Base-by-base conservation (phyloP, 2,888 invertebrate species). In the Geotrupes spiniger region DNA sequence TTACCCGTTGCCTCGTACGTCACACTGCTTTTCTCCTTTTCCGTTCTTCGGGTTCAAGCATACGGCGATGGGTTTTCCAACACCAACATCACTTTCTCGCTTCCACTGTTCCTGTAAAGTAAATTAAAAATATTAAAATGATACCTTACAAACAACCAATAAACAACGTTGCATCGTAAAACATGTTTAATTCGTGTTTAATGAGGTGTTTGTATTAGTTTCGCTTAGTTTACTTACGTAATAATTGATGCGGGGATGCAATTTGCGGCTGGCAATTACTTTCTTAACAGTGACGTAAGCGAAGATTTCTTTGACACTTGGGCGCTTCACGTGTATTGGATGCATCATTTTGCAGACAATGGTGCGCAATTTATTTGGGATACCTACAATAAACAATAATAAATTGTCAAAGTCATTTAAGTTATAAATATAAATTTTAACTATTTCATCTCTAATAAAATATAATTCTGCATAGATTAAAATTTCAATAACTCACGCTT, bases 291-390 rank as follows among this genome's bases (percentile, higher is more conserved):
- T 15, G 2, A 28, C 9, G 9, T 33, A 29, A 1, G 68, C 60
- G 2, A 83, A 63, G 8, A 82, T 63, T 44, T 78, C 70, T 40
- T 76, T 73, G 1, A 78, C 78, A 14, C 78, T 76, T 2, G 82
- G 80, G 49, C 83, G 69, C 42, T 67, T 61, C n/a, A 54, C 56
- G 2, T 77, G 75, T 59, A 80, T 74, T 1, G 78, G 77, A 27
- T 74, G 70, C 74, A 83, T 76, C 83, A 83, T 83, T 56, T 68
- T 66, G 49, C 70, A 69, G 29, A 83, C 78, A 1, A 82, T 69
- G 43, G 70, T 60, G 60, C 74, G 74, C 41, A 83, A 63, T 33
- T 80, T 78, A 33, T 65, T 47, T 10, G 58, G 25, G 79, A 81
- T 44, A 79, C 66, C 48, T 62, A 72, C 73, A 49, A 21, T 21